These are phyloP conservation scores for Desmodus rotundus DNA, from an alignment of 2,113 vertebrate species.

Conservation along the genomic window DNA sequence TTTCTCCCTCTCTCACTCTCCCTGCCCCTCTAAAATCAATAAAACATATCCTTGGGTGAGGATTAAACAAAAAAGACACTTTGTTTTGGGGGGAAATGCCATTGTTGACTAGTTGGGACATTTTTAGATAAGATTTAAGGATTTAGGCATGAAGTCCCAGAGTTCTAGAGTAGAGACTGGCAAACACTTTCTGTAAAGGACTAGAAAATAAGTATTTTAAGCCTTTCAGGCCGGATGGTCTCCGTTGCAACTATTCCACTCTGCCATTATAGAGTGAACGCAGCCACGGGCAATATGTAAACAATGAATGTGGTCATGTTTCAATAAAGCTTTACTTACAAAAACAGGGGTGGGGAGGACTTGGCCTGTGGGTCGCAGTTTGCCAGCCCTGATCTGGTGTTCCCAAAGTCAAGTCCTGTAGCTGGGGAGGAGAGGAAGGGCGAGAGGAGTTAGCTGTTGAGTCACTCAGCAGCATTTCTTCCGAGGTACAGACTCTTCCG, in stretches of 20 bases:
- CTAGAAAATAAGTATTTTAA: neutral
- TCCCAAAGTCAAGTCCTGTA: neutral
- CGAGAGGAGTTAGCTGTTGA: neutral
- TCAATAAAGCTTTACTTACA: slow-evolving; percentile 9
- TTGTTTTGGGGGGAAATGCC: neutral
- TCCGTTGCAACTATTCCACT: neutral
- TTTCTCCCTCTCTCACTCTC: no score
- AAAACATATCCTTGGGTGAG: no score
- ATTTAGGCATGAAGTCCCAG: neutral
- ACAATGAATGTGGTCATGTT: neutral
- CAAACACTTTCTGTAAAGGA: neutral
- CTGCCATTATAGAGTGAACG: neutral
- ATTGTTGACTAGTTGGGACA: neutral
- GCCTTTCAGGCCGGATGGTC: accelerated
- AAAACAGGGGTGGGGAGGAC: neutral
- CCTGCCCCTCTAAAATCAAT: no score
- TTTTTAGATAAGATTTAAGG: neutral
- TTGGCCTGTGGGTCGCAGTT: neutral
- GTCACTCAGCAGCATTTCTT: neutral
- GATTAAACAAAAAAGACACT: no score
- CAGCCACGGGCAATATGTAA: accelerated
- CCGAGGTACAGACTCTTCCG: neutral
- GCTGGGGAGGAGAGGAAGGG: neutral
- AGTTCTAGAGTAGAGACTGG: neutral
- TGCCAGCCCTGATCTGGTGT: neutral